phyloP scores from a whole-genome alignment of 2,888 invertebrate genomes.

The Nasonia oneida region DNA sequence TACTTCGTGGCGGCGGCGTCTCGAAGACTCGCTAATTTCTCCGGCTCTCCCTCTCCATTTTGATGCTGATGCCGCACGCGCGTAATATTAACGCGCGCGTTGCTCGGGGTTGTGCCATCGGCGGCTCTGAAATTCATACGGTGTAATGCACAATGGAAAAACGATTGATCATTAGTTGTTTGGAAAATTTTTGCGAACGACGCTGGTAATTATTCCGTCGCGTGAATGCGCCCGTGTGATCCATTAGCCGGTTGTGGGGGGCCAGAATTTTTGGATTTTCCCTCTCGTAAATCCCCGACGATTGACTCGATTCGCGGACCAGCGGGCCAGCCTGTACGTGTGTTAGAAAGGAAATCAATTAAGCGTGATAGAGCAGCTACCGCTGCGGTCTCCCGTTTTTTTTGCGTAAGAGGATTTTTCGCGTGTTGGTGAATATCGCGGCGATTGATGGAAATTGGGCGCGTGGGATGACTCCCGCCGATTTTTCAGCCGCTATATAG shows the following conservation, averaged over 20 bases:
- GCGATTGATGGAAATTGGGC: constrained; percentile 58
- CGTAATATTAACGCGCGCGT: constrained; percentile 41
- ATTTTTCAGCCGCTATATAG: constrained; percentile 26
- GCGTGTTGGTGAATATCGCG: constrained; percentile 43
- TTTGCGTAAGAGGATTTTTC: constrained; percentile 39
- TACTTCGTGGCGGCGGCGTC: constrained; percentile 60
- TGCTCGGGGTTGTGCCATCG: background rate
- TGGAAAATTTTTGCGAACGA: background rate
- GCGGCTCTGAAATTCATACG: no score
- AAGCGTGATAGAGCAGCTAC: constrained; percentile 42
- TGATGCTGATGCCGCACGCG: constrained; percentile 35
- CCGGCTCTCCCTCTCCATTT: background rate
- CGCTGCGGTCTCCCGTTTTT: background rate
- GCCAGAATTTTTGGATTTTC: constrained; percentile 35
- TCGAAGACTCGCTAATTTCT: constrained; percentile 66
- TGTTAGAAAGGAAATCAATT: constrained; percentile 59
- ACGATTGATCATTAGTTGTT: no score
- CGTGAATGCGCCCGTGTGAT: background rate
- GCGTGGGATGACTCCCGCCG: constrained; percentile 39
- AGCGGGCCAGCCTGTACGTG: background rate
- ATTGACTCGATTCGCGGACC: constrained; percentile 53
- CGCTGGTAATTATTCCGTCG: background rate
- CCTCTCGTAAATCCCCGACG: constrained; percentile 51
- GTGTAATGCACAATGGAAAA: no score
- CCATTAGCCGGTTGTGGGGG: constrained; percentile 28